Evolutionary conservation across 2,113 vertebrate species (phyloP), one percentile per base, ranked within the genome.

Genomic region (Callaeas wilsoni): DNA sequence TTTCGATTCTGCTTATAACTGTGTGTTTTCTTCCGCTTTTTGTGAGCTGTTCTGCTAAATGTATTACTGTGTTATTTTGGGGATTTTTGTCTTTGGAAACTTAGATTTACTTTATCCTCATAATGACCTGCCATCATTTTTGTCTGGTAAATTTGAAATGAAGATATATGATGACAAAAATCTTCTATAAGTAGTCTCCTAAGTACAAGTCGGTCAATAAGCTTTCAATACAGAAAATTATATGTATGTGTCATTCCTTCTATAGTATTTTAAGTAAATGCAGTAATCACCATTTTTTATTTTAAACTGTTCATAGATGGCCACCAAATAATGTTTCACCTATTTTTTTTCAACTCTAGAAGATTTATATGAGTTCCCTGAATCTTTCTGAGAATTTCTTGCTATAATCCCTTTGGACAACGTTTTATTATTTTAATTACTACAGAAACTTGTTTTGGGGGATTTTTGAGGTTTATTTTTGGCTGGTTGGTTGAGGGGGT

Each of bases 381-480:
- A 41, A 3, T 22, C 16, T 50, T 67, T 41, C 32, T 60, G 30
- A 56, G 16, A 62, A 42, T 50, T 26, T 67, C 2, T 56, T 44
- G 5, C 11, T 67, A 6, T 26, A 60, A 47, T 82, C 6, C 10
- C 7, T 60, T 50, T 2, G 2, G 7, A 70, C 3, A 64, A 14
- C 1, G 6, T 69, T 65, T 62, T 56, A 32, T 30, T 42, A 2
- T 75, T 75, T 17, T 37, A 46, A 26, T 37, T 76, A 10, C 25
- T 35, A 8, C 6, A 1, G 21, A 60, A 84, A 39, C 7, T 59
- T 75, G 3, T 10, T 29, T 7, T 2, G 2, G 0, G 2, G 17
- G 6, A 3, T 3, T 2, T 1, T 35, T n/a, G 8, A 30, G 13
- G 1, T 7, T 49, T 35, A 5, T 35, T 85, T n/a, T 57, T 75